phyloP scores from a whole-genome alignment of 2,888 invertebrate genomes.

The Sphecodes monilicornis region DNA sequence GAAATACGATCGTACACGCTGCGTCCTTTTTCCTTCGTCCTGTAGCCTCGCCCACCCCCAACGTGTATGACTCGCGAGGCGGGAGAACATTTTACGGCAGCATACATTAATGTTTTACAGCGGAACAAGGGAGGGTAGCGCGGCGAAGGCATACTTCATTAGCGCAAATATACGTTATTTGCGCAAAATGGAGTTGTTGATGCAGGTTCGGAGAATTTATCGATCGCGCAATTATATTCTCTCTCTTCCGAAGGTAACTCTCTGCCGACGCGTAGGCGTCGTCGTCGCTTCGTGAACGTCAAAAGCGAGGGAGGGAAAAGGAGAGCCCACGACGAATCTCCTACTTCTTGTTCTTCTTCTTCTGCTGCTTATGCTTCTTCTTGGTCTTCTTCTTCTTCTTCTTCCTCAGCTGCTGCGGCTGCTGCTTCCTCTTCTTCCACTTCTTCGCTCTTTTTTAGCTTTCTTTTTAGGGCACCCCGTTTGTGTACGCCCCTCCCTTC shows the following conservation, averaged over 20 bases:
- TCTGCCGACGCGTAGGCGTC: slow-evolving; percentile 46
- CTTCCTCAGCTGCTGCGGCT: not conserved
- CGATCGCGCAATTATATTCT: slow-evolving; percentile 61
- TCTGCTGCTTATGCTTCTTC: slow-evolving; percentile 16
- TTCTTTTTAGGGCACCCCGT: slow-evolving; percentile 76
- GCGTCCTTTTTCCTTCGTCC: slow-evolving; percentile 11
- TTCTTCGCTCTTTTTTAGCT: not conserved
- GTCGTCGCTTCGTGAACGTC: slow-evolving; percentile 22
- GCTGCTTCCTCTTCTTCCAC: slow-evolving; percentile 17
- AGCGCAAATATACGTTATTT: slow-evolving; percentile 60
- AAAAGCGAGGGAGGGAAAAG: not conserved
- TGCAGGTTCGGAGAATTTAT: slow-evolving; percentile 61
- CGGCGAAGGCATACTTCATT: slow-evolving; percentile 51
- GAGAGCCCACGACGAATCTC: slow-evolving; percentile 46
- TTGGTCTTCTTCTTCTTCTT: not conserved
- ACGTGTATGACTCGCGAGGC: not conserved
- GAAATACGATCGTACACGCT: slow-evolving; percentile 9
- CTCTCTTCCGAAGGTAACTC: slow-evolving; percentile 52
- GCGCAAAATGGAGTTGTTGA: slow-evolving; percentile 58
- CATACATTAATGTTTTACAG: slow-evolving; percentile 55
- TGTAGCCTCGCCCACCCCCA: not conserved
- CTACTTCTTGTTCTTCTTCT: slow-evolving; percentile 18
- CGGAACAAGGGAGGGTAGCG: slow-evolving; percentile 34
- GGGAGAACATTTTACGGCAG: slow-evolving; percentile 46
- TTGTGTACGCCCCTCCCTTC: slow-evolving; percentile 63